Evolutionary conservation across 2,797 vertebrate genomes (phyloP), one percentile per base, ranked within the genome.

Genomic region (Loriculus beryllinus): DNA sequence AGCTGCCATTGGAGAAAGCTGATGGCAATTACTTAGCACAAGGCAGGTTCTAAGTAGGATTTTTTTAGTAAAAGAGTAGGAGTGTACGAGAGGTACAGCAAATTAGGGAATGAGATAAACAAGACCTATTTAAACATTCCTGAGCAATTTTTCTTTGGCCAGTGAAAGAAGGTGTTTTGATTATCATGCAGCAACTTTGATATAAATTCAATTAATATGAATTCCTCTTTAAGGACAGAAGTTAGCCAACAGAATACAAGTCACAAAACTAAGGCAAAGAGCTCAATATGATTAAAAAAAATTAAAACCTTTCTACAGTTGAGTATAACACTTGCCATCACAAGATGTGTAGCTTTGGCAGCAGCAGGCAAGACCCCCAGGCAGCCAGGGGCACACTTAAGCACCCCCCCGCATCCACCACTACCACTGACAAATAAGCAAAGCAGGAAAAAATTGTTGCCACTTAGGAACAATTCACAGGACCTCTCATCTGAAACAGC

Each of bases 291-390:
- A 95, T 35, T 51, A 22, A 82, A 92, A 80, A n/a, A 88, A 71
- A 49, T 33, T 57, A 47, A 71, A 85, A 69, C 22, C 0, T 4
- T 82, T 79, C 25, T 64, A 48, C 51, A 88, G 39, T 39, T 74
- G 31, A 88, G 21, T 29, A 56, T 72, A 90, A 51, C 28, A 71
- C 31, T n/a, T 82, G 40, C 74, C 64, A 63, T 10, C 47, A 49
- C 18, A 57, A 26, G 26, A 79, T 3, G 2, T 0, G 0, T 5
- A 33, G 28, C 39, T 45, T 0, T 0, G 57, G 35, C 48, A n/a
- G 37, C 1, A 23, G 63, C 39, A 71, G 39, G n/a, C 0, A 0
- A 43, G 26, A 51, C 7, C 7, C 5, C 64, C 6, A 31, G 19
- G 54, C 25, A 60, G 69, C 18, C 74, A 74, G 31, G 60, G 25